Evolutionary conservation across 2,888 invertebrate species (phyloP).

Genomic region (Mesodorylaimus sp.): DNA sequence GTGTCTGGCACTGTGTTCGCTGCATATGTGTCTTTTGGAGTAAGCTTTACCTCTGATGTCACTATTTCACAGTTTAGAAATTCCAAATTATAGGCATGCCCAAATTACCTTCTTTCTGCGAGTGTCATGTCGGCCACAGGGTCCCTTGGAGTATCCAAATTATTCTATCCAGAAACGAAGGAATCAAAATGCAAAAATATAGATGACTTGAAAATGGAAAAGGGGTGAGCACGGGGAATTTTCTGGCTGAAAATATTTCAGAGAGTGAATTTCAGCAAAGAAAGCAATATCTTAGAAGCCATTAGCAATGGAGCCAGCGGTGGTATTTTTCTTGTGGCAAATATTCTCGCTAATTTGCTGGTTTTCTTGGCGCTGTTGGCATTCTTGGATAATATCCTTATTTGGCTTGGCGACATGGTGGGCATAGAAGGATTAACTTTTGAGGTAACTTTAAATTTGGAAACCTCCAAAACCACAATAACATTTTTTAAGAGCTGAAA

Average conservation of each 20-base stretch:
- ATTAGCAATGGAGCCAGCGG: slow-evolving; percentile 66
- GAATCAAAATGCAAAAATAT: slow-evolving; percentile 50
- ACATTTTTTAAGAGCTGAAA: neutral
- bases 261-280: slow-evolving; percentile 40
- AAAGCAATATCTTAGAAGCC: slow-evolving; percentile 66
- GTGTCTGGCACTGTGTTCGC: slow-evolving; percentile 85
- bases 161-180: slow-evolving; percentile 76
- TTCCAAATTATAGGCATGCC: slow-evolving; percentile 39
- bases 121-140: slow-evolving; percentile 92
- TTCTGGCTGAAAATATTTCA: neutral
- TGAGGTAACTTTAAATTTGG: slow-evolving; percentile 31
- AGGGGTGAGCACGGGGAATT: slow-evolving; percentile 34
- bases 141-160: slow-evolving; percentile 66
- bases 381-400: slow-evolving; percentile 57
- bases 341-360: slow-evolving; percentile 69
- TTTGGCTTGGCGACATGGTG: slow-evolving; percentile 59
- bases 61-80: too few relatives aligned
- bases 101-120: slow-evolving; percentile 72
- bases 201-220: slow-evolving; percentile 50
- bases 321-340: slow-evolving; percentile 56
- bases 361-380: slow-evolving; percentile 69
- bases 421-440: slow-evolving; percentile 44
- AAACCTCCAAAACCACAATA: neutral
- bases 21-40: slow-evolving; percentile 62
- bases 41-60: slow-evolving; percentile 9